Base-by-base conservation (phyloP, 1,140 invertebrate species). In the Zaprionus vittiger region DNA sequence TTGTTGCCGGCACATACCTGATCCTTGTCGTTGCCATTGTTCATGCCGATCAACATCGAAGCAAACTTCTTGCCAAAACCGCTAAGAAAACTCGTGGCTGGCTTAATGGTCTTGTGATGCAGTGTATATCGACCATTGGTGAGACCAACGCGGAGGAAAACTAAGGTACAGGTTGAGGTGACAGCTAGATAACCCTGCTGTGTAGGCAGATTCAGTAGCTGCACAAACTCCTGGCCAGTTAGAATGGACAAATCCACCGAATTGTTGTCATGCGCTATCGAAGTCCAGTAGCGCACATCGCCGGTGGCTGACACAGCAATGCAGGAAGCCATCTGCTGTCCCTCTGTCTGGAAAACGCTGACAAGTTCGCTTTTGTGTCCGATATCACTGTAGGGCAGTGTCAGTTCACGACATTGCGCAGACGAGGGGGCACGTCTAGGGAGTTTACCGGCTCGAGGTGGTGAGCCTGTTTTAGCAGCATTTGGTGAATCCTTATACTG, bases 271-370 rank as follows among this genome's bases (percentile, higher is more conserved):
- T 98, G 97, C 0, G 97, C 96, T 47, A 99, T 96, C 31, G 96
- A 97, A 0, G 97, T 94, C 98, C 98, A 99, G 92, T 97, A 99
- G 15, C 98, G 94, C 4, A 98, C 95, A 38, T 96, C 94, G n/a
- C 98, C 98, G 92, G 98, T 98, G 26, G 98, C 98, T 12, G 98
- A 98, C 0, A 98, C 97, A 44, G 98, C 98, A 79, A 99, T 96
- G 86, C 97, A 98, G 11, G 97, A 96, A 28, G 98, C 96, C 77
- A 96, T 95, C 94, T 96, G 96, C 69, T 95, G 95, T 14, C 95
- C 95, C 72, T 94, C 93, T 5, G 94, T 94, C 54, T 95, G 94
- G 91, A 97, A 97, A 7, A 99, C 95, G 74, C 95, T 95, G 6
- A 99, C 96, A 28, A 98, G 94, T 68, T 97, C 96, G n/a, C 98